phyloP scores from a whole-genome alignment of 2,113 vertebrate species.

The Cyanistes caeruleus region DNA sequence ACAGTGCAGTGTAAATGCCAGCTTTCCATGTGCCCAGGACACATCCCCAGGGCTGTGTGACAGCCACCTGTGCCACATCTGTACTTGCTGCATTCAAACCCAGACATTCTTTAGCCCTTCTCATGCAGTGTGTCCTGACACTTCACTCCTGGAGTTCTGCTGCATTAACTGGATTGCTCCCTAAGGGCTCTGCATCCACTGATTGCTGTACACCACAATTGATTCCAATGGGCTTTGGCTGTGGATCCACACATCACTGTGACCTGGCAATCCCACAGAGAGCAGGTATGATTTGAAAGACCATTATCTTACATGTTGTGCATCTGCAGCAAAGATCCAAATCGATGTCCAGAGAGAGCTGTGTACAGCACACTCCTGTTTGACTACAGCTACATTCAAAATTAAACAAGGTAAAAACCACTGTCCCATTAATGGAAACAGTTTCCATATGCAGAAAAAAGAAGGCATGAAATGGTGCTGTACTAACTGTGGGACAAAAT shows the following conservation, averaged over 20 bases:
- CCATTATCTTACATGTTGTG: background rate
- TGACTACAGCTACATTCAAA: background rate
- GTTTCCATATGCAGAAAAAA: background rate
- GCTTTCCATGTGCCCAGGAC: background rate
- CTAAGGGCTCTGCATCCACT: background rate
- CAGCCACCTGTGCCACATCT: background rate
- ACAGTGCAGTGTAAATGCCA: background rate
- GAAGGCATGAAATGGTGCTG: background rate
- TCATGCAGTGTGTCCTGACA: background rate
- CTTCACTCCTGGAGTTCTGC: background rate
- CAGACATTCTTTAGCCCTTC: background rate
- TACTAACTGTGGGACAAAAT: background rate
- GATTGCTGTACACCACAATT: background rate
- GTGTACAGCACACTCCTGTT: background rate
- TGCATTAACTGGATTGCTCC: background rate
- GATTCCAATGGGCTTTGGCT: background rate
- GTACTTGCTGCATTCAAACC: background rate
- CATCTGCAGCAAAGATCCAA: background rate
- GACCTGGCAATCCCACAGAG: background rate
- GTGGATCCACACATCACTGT: background rate
- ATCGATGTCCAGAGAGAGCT: accelerated
- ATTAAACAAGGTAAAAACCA: background rate
- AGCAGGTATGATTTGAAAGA: background rate
- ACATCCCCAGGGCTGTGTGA: background rate
- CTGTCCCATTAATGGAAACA: background rate